Conservation (phyloP, 1,140 invertebrate genomes). For the Caerostris extrusa region DNA sequence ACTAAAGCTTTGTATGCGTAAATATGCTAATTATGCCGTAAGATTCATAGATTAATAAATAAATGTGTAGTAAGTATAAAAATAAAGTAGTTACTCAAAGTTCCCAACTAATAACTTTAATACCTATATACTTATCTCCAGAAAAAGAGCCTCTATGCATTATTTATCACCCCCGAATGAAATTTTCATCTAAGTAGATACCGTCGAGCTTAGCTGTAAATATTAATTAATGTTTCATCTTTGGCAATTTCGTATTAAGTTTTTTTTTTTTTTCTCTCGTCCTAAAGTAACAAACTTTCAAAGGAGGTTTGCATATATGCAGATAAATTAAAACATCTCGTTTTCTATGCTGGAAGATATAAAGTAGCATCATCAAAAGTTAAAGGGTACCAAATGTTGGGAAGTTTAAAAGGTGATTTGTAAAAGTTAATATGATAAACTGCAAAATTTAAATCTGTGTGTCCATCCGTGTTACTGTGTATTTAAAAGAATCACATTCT, state of each 20-base stretch:
- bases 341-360: neutral
- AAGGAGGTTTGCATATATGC: neutral
- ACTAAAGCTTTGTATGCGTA: neutral
- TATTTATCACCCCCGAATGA: conserved; percentile 37
- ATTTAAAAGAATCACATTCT: neutral
- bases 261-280: neutral
- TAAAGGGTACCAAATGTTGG: neutral
- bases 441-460: neutral
- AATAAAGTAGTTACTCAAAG: neutral
- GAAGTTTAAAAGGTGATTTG: conserved; percentile 28
- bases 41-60: conserved; percentile 54
- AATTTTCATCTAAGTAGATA: conserved; percentile 22
- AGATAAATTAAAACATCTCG: neutral
- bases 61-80: neutral
- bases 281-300: neutral
- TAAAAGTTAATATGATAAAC: neutral
- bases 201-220: conserved; percentile 29
- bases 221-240: conserved; percentile 45
- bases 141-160: conserved; percentile 40
- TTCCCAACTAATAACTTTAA: conserved; percentile 46
- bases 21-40: conserved; percentile 51
- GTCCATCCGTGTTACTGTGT: neutral
- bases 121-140: neutral
- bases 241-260: neutral
- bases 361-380: conserved; percentile 14